Evolutionary conservation across 2,888 invertebrate species (phyloP).

Genomic region (Lobophora halterata): DNA sequence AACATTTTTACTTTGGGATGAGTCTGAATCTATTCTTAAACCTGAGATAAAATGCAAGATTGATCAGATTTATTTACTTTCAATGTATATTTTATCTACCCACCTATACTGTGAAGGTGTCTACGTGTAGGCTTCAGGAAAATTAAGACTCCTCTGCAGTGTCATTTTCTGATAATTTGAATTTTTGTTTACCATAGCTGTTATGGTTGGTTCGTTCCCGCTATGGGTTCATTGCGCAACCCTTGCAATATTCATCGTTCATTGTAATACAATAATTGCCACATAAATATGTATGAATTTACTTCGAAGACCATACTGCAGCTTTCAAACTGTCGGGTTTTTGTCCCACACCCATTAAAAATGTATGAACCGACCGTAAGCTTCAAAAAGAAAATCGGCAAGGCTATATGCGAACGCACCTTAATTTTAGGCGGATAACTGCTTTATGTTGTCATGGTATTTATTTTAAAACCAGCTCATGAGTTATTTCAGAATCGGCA

Average conservation of each 20-base stretch:
- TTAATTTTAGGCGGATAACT: slow-evolving; percentile 32
- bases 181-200: slow-evolving; percentile 11
- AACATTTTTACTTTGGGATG: slow-evolving; percentile 27
- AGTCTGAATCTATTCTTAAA: slow-evolving; percentile 27
- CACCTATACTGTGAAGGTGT: too few species aligned
- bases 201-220: slow-evolving; percentile 27
- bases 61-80: slow-evolving; percentile 16
- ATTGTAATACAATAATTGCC: slow-evolving; percentile 73
- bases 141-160: neutral
- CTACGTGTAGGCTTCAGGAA: slow-evolving; percentile 1
- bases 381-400: slow-evolving; percentile 41
- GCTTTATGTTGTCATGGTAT: slow-evolving; percentile 32
- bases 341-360: slow-evolving; percentile 64
- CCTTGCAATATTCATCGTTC: slow-evolving; percentile 62
- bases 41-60: slow-evolving; percentile 14
- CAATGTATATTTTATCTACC: neutral
- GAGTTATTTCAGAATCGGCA: slow-evolving; percentile 12
- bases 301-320: slow-evolving; percentile 54
- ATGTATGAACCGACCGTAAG: slow-evolving; percentile 55
- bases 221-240: slow-evolving; percentile 52
- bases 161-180: slow-evolving; percentile 4
- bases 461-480: slow-evolving; percentile 26
- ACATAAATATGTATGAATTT: slow-evolving; percentile 73
- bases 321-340: slow-evolving; percentile 66
- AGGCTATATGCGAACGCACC: slow-evolving; percentile 39